phyloP scores from a whole-genome alignment of 2,797 vertebrate species.

The Thalassophryne amazonica region DNA sequence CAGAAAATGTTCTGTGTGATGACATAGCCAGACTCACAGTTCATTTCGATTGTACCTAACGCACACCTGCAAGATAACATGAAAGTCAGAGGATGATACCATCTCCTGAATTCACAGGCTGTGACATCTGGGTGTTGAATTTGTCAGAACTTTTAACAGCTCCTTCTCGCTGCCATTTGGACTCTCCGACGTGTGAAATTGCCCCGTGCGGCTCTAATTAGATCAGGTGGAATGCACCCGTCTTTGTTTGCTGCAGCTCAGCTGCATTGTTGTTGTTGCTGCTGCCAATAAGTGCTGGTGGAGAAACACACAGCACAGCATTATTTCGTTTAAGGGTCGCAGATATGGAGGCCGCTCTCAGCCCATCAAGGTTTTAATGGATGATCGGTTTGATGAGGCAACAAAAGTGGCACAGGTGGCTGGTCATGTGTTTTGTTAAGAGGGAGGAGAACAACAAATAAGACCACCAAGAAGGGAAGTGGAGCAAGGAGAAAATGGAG shows the following conservation, averaged over 20 bases:
- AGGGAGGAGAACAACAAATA: background rate
- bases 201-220: constrained; percentile 36
- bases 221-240: constrained; percentile 23
- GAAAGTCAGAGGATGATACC: constrained; percentile 20
- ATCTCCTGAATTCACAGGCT: constrained; percentile 37
- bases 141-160: constrained; percentile 46
- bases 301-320: background rate
- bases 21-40: background rate
- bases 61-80: constrained; percentile 11
- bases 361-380: background rate
- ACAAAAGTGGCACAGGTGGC: background rate
- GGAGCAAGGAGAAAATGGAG: background rate
- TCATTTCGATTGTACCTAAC: background rate
- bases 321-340: background rate
- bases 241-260: constrained; percentile 3
- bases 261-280: constrained; percentile 4
- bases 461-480: constrained; percentile 37
- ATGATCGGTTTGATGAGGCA: constrained; percentile 30
- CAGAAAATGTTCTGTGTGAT: background rate
- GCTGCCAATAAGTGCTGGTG: background rate
- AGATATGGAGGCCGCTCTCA: background rate
- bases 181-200: constrained; percentile 48
- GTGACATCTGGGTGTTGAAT: constrained; percentile 31
- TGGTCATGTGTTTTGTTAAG: background rate
- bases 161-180: constrained; percentile 28